Base-by-base conservation (phyloP, 1,140 invertebrate species). In the Sesamia nonagrioides region DNA sequence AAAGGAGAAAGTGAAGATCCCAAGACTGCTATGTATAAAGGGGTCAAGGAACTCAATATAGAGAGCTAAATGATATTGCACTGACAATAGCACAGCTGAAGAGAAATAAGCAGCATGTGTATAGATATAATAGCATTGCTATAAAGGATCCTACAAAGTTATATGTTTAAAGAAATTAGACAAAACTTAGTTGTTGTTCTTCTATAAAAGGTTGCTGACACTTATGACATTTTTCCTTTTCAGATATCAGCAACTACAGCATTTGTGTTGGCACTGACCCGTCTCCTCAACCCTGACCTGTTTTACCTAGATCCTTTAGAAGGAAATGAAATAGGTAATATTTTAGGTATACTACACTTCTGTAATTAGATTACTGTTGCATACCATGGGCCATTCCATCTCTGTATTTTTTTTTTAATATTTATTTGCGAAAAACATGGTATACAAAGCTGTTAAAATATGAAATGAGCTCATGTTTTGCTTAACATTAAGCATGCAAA, bases 161-260 rank as follows among this genome's bases (percentile, higher is more conserved):
- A 11, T 11, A 11, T 45, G 0, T 45, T 45, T 11, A 45, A 45
- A 45, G 2, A 9, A 11, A 45, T 45, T 0, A 40, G 37, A 27
- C 27, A 27, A 27, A 27, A 3, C 27, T 1, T 27, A 27, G 27
- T 27, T 27, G 27, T 1, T 27, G 27, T 27, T 27, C 27, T 27
- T 27, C 27, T 27, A 27, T 27, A 27, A 27, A 60, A 15, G 37
- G 6, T 40, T 0, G 1, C 6, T 40, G 6, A 40, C 5, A 40
- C 5, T 27, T 27, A 1, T 6, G 37, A 13, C 13, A 58, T 15
- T 33, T 15, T 33, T 48, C 18, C 9, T 60, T 75, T 40, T 17
- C 83, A 94, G 92, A 86, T 92, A 13, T 94, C 92, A 40, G 85
- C 92, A 27, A 84, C 87, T n/a, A 93, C 91, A 61, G 92, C 91